These are phyloP conservation scores for Oceanodroma leucorhoa DNA, from an alignment of 2,797 vertebrate species.

Conservation along the genomic window DNA sequence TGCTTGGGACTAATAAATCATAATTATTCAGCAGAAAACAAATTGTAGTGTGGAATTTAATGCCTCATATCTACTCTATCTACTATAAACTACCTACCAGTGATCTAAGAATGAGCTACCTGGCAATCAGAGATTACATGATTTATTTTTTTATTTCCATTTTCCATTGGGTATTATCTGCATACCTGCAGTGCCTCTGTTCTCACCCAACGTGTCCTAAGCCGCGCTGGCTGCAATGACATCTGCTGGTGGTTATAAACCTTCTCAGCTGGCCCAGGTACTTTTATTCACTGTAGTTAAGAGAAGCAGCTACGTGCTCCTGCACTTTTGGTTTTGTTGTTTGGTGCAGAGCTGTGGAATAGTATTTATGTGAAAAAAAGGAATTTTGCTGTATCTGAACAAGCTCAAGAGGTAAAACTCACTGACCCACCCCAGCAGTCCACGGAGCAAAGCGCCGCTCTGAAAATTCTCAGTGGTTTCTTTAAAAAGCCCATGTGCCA, in stretches of 20 bases:
- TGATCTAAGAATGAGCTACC: neutral
- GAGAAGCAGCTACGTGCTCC: neutral
- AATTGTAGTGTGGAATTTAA: conserved; percentile 24
- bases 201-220: fast-evolving
- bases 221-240: conserved; percentile 22
- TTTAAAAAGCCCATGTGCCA: neutral
- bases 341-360: neutral
- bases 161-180: neutral
- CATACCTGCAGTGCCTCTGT: neutral
- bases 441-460: fast-evolving
- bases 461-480: neutral
- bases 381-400: neutral
- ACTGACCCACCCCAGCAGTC: neutral
- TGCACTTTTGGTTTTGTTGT: neutral
- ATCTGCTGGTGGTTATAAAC: conserved; percentile 38
- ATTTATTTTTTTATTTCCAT: neutral
- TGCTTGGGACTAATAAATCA: conserved; percentile 35
- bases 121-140: neutral
- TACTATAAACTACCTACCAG: neutral
- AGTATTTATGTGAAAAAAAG: neutral
- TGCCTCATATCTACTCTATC: conserved; percentile 11
- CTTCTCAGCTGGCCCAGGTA: neutral
- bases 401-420: neutral
- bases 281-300: neutral
- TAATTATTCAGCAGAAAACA: conserved; percentile 46